phyloP scores from a whole-genome alignment of 2,888 invertebrate species.

The Diarsia brunnea region DNA sequence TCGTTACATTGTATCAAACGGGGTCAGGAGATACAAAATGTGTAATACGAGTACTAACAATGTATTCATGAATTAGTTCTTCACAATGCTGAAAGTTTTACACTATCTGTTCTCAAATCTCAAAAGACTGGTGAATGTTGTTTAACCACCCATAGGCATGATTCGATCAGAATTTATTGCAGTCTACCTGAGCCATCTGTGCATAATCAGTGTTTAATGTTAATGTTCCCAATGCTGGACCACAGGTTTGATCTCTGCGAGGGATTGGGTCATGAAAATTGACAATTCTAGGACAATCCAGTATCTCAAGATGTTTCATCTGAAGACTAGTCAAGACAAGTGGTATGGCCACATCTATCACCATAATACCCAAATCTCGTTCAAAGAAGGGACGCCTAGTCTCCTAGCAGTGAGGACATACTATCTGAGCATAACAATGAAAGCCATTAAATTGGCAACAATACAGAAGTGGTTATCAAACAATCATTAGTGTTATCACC shows the following conservation, averaged over 20 bases:
- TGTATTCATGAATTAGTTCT: slow-evolving; percentile 10
- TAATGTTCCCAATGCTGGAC: background rate
- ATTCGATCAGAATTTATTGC: background rate
- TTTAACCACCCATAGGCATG: background rate
- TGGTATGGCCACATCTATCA: too few species aligned
- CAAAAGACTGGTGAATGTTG: background rate
- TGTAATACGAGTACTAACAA: slow-evolving; percentile 28
- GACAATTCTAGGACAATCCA: background rate
- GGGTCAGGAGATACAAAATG: slow-evolving; percentile 30
- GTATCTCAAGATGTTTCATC: background rate
- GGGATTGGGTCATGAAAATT: background rate
- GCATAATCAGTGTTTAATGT: background rate
- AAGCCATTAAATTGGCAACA: slow-evolving; percentile 13
- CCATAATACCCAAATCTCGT: background rate
- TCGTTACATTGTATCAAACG: slow-evolving; percentile 30
- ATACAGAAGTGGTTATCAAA: slow-evolving; percentile 24
- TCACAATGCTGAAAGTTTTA: slow-evolving; percentile 1
- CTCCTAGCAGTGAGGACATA: background rate
- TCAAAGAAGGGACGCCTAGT: background rate
- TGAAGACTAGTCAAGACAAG: background rate
- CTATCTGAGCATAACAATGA: background rate
- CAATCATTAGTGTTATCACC: slow-evolving; percentile 42
- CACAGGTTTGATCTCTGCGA: background rate
- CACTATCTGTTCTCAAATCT: background rate
- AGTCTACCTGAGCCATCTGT: background rate